phyloP scores from a whole-genome alignment of 2,113 vertebrate genomes.

The Odocoileus hemionus region DNA sequence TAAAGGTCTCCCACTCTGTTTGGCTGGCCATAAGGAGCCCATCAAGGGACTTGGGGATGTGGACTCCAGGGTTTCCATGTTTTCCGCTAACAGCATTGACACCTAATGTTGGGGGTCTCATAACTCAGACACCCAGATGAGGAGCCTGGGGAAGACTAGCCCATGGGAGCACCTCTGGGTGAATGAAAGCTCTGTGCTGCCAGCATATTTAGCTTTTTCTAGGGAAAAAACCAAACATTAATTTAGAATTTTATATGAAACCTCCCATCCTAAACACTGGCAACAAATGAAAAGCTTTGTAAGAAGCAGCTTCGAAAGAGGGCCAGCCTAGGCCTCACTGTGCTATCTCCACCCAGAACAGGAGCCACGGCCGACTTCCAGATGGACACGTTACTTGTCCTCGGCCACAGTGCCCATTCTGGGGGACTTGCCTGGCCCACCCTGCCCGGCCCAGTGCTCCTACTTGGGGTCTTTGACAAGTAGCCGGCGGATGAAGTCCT shows the following conservation, averaged over 20 bases:
- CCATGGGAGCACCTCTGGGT: fast-evolving
- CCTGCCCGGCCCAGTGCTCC: not conserved
- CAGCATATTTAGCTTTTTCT: not conserved
- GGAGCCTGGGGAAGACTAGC: not conserved
- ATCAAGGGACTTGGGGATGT: fast-evolving
- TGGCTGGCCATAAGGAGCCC: not conserved
- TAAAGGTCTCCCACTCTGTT: too few species aligned
- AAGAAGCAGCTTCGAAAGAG: not conserved
- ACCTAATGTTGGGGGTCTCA: not conserved
- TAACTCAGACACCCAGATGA: not conserved
- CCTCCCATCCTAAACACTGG: not conserved
- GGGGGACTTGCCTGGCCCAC: too few species aligned
- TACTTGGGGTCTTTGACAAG: constrained; percentile 98
- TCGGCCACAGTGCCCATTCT: not conserved
- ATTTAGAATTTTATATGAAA: not conserved
- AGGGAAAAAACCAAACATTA: not conserved
- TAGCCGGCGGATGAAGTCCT: constrained; percentile 96
- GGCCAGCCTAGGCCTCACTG: not conserved
- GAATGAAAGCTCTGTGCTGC: not conserved
- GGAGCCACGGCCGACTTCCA: fast-evolving
- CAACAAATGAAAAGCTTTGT: not conserved
- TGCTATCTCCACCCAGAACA: not conserved
- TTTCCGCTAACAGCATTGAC: not conserved
- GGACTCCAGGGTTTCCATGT: not conserved
- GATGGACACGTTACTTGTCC: not conserved